Conservation (phyloP, 2,888 invertebrate species). For the Enchytraeus crypticus region DNA sequence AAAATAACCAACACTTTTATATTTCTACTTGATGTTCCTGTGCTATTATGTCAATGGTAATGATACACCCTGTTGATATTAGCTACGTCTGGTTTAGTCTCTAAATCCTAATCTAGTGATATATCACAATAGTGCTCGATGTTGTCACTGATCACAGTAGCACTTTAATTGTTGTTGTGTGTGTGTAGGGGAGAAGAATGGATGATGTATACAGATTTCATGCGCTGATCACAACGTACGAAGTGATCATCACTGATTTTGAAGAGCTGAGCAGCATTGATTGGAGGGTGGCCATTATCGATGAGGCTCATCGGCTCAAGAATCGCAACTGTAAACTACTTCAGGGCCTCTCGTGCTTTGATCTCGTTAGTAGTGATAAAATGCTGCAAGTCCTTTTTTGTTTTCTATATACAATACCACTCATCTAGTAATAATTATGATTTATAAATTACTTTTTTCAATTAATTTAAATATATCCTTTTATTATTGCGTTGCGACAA, state of each 20-base stretch:
- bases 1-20: neutral
- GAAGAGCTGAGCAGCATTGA: constrained; percentile 85
- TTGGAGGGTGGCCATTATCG: constrained; percentile 93
- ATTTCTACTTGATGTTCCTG: neutral
- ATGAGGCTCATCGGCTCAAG: constrained; percentile 96
- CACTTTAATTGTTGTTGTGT: no score
- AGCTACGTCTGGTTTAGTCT: no score
- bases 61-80: neutral
- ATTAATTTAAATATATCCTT: no score
- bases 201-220: constrained; percentile 67
- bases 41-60: neutral
- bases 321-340: constrained; percentile 95
- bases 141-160: no score
- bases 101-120: no score
- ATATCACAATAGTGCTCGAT: no score
- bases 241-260: constrained; percentile 94
- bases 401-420: no score
- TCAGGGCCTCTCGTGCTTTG: constrained; percentile 59
- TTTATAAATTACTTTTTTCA: no score
- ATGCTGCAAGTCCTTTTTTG: no score
- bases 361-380: constrained; percentile 22
- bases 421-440: no score
- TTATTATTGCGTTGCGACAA: no score
- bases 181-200: constrained; percentile 37
- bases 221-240: constrained; percentile 95